Percentiles rank a stretch among this genome's conserved stretches.
These are phyloP conservation scores for Cotesia vestalis DNA, from an alignment of 1,140 invertebrate genomes.

Conservation along the genomic window DNA sequence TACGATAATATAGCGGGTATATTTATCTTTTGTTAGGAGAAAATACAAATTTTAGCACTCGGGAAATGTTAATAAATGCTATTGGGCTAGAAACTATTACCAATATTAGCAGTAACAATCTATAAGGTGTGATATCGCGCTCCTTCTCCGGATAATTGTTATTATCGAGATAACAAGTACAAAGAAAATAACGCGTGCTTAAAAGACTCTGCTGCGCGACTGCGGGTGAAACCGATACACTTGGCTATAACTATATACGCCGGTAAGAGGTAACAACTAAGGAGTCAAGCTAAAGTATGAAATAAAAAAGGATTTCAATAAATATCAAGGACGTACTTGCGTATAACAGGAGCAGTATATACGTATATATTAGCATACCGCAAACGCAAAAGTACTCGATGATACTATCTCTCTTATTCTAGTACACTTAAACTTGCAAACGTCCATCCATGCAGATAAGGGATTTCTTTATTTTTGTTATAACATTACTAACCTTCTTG, in stretches of 20 bases:
- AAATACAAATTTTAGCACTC: no score
- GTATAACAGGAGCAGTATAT: conserved; percentile 44
- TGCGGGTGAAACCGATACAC: conserved; percentile 35
- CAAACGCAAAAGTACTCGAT: not conserved
- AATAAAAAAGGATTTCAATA: conserved; percentile 43
- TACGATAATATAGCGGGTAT: not conserved
- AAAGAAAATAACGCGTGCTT: not conserved
- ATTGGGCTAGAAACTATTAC: not conserved
- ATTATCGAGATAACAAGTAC: conserved; percentile 46
- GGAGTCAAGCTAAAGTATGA: conserved; percentile 35
- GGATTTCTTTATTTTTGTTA: no score
- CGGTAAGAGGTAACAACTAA: conserved; percentile 41
- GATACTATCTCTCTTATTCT: no score
- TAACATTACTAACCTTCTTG: no score
- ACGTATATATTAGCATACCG: conserved; percentile 19
- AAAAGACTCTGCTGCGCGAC: conserved; percentile 1
- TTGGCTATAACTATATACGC: conserved; percentile 3
- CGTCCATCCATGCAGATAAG: no score
- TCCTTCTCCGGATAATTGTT: conserved; percentile 45
- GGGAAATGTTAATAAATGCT: no score
- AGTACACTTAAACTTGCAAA: no score
- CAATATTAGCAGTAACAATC: conserved; percentile 43
- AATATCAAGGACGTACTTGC: conserved; percentile 40
- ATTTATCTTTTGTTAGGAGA: not conserved
- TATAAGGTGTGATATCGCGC: conserved; percentile 43